Percentiles rank a stretch among this genome's conserved stretches.
phyloP scores from a whole-genome alignment of 2,113 vertebrate genomes.

The Rattus rattus region DNA sequence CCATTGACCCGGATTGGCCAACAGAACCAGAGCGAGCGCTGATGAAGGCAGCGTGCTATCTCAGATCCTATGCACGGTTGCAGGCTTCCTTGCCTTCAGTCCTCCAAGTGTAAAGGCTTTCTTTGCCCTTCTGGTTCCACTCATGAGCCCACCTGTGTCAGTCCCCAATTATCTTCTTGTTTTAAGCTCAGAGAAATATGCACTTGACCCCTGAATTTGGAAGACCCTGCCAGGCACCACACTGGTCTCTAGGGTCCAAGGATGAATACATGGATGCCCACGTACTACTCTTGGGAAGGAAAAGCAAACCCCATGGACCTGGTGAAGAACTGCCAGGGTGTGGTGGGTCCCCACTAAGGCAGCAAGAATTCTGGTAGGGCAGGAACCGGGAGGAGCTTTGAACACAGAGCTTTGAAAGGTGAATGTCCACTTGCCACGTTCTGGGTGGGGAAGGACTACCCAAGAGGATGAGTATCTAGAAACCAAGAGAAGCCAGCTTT shows the following conservation, averaged over 20 bases:
- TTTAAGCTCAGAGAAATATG: background rate
- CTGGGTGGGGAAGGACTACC: background rate
- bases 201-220: background rate
- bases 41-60: background rate
- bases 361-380: background rate
- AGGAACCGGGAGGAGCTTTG: background rate
- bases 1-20: fast-evolving
- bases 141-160: background rate
- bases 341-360: fast-evolving
- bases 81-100: too few species aligned
- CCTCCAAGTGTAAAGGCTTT: background rate
- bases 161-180: background rate
- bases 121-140: background rate
- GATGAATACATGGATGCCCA: background rate
- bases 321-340: fast-evolving
- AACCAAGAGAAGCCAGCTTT: background rate
- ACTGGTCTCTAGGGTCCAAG: background rate
- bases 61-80: background rate
- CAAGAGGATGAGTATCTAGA: background rate
- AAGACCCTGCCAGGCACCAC: background rate
- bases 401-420: background rate
- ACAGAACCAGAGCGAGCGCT: background rate
- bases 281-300: background rate
- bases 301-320: background rate
- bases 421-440: background rate